Percentiles rank a stretch among this genome's conserved stretches.
Evolutionary conservation across 2,113 vertebrate species (phyloP).

Genomic region (Paratilapia polleni): DNA sequence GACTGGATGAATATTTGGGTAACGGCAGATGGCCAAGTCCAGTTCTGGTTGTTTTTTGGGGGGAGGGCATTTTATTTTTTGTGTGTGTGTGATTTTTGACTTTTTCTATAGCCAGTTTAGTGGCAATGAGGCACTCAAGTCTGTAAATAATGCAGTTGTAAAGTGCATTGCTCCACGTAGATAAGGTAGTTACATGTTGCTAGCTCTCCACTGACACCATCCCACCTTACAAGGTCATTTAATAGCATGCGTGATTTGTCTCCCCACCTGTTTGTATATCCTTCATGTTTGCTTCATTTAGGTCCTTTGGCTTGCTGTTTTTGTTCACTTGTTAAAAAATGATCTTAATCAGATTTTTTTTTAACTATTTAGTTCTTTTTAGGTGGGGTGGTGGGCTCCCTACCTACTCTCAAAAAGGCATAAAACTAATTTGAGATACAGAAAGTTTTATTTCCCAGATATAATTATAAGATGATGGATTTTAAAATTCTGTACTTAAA

Average conservation of each 20-base stretch:
- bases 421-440: neutral
- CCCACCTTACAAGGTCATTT: neutral
- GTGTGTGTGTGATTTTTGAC: neutral
- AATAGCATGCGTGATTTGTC: neutral
- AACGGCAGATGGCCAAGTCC: neutral
- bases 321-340: neutral
- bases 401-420: neutral
- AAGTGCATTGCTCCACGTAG: neutral
- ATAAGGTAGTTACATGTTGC: neutral
- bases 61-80: accelerated
- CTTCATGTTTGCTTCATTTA: neutral
- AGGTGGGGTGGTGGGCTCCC: neutral
- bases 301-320: neutral
- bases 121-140: too few relatives aligned
- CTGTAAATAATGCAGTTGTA: too few relatives aligned
- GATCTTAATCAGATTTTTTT: neutral
- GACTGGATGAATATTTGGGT: neutral
- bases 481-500: neutral
- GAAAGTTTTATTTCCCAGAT: neutral
- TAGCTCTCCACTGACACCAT: neutral
- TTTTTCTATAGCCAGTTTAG: neutral
- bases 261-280: neutral
- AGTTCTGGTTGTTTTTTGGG: neutral
- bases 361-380: neutral
- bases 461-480: conserved; percentile 2